A percentile compares a stretch with the other conserved stretches of the same genome.
Evolutionary conservation across 2,113 vertebrate genomes (phyloP).

Genomic region (Ophthalmolycus amberensis): DNA sequence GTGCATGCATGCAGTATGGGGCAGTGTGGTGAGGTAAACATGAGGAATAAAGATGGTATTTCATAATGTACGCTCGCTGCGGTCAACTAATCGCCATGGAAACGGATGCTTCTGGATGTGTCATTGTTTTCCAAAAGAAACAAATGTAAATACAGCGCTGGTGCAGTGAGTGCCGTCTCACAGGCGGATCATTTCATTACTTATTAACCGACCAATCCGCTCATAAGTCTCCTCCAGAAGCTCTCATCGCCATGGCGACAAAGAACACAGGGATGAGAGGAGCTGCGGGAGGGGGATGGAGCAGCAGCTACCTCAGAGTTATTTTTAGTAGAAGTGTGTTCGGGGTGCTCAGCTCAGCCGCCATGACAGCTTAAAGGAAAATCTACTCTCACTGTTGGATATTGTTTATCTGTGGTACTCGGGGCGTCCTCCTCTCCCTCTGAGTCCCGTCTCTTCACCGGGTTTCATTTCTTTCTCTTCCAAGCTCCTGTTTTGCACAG

Average conservation of each 20-base stretch:
- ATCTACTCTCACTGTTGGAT: slow-evolving; percentile 22
- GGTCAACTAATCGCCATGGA: neutral
- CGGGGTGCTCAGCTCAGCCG: slow-evolving; percentile 32
- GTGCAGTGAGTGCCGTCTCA: slow-evolving; percentile 1
- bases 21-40: neutral
- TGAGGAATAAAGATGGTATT: neutral
- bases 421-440: neutral
- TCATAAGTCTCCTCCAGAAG: neutral
- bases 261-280: slow-evolving; percentile 37
- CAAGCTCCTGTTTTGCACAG: neutral
- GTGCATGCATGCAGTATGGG: neutral
- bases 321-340: slow-evolving; percentile 70
- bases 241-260: slow-evolving; percentile 59
- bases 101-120: neutral
- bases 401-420: neutral
- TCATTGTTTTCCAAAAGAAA: neutral
- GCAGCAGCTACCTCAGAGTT: slow-evolving; percentile 41
- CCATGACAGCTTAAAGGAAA: slow-evolving; percentile 52
- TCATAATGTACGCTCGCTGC: neutral
- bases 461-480: neutral
- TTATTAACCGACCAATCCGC: slow-evolving; percentile 46
- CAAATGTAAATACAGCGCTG: slow-evolving; percentile 3
- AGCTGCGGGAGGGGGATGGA: slow-evolving; percentile 26
- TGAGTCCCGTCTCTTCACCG: neutral
- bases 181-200: slow-evolving; percentile 30